phyloP scores from a whole-genome alignment of 2,888 invertebrate genomes.

The Caenorhabditis sulstoni region DNA sequence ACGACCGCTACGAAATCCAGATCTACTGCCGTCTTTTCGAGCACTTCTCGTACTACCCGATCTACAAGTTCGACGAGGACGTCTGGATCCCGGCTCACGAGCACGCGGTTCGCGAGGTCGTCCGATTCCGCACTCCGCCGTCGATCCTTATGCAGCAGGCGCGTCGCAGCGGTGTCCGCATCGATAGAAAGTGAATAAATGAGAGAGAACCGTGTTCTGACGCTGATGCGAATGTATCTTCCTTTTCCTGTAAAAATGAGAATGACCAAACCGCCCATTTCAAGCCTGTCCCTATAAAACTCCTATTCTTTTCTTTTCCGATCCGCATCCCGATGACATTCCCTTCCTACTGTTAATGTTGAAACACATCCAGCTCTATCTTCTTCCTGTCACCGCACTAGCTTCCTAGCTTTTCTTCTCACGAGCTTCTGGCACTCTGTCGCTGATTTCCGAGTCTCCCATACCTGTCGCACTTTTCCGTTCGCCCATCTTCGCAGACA shows the following conservation, averaged over 20 bases:
- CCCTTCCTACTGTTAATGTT: background rate
- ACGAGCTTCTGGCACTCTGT: conserved; percentile 7
- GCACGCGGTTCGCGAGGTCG: conserved; percentile 25
- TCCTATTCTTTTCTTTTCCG: background rate
- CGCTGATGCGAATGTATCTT: background rate
- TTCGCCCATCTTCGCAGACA: background rate
- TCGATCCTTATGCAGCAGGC: conserved; percentile 26
- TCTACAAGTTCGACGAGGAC: conserved; percentile 36
- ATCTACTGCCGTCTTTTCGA: conserved; percentile 52
- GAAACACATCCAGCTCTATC: conserved; percentile 4
- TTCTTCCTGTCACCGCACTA: background rate
- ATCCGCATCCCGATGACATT: conserved; percentile 15
- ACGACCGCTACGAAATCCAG: conserved; percentile 45
- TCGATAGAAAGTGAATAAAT: background rate
- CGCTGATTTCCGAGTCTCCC: conserved; percentile 1
- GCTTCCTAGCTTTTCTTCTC: background rate
- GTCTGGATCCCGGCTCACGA: conserved; percentile 36
- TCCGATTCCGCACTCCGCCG: conserved; percentile 46
- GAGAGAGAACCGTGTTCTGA: too few species aligned
- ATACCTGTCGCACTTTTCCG: background rate
- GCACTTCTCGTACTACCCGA: conserved; percentile 45
- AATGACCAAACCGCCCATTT: background rate
- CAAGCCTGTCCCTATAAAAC: background rate
- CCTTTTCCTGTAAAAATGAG: conserved; percentile 1
- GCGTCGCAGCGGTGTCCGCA: conserved; percentile 5